phyloP scores from a whole-genome alignment of 2,888 invertebrate species.

The Toxonevra muliebris region DNA sequence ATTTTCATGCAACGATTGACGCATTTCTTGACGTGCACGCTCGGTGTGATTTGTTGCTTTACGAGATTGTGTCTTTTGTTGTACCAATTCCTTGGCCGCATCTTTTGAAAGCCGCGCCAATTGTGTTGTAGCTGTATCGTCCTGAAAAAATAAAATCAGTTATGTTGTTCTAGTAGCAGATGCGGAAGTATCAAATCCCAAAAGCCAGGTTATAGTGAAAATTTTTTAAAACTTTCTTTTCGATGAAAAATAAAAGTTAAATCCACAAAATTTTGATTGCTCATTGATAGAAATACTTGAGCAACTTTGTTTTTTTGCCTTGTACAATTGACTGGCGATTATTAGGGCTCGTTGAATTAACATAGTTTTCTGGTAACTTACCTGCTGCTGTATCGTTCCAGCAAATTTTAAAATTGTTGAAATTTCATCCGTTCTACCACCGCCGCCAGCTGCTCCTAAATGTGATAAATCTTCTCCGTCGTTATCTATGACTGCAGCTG shows the following conservation, averaged over 20 bases:
- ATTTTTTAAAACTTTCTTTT: too few species aligned
- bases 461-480: background rate
- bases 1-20: slow-evolving; percentile 66
- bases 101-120: slow-evolving; percentile 65
- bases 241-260: too few species aligned
- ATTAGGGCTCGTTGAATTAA: too few species aligned
- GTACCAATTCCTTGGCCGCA: slow-evolving; percentile 65
- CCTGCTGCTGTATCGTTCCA: slow-evolving; percentile 76
- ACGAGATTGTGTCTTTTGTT: slow-evolving; percentile 60
- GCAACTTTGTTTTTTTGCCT: too few species aligned
- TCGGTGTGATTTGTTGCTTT: slow-evolving; percentile 63
- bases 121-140: slow-evolving; percentile 65
- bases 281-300: too few species aligned
- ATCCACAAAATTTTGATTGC: too few species aligned
- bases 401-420: slow-evolving; percentile 77
- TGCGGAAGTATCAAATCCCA: too few species aligned
- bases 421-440: slow-evolving; percentile 59
- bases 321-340: too few species aligned
- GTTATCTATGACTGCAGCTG: background rate
- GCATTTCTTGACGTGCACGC: slow-evolving; percentile 65
- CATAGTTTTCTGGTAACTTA: too few species aligned
- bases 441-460: background rate
- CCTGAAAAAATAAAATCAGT: slow-evolving; percentile 51
- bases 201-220: too few species aligned
- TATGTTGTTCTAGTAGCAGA: too few species aligned